Percentiles rank a stretch among this genome's conserved stretches.
Evolutionary conservation across 2,888 invertebrate genomes (phyloP).

Genomic region (Alsophila aescularia): DNA sequence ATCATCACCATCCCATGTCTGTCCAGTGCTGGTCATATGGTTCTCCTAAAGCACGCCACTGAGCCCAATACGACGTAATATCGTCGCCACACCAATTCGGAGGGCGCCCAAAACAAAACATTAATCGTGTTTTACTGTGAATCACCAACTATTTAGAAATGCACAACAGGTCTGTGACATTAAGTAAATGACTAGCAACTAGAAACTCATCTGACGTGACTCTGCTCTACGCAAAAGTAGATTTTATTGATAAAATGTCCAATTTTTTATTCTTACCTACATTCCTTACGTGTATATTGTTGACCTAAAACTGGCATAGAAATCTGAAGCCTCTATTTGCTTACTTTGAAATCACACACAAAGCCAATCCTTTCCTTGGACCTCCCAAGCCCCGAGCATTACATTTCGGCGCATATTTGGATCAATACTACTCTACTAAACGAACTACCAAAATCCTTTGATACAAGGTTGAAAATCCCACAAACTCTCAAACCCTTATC

Average conservation of each 20-base stretch:
- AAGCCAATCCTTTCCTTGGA: slow-evolving; percentile 25
- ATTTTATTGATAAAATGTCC: background rate
- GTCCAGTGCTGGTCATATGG: no score
- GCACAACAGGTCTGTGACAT: no score
- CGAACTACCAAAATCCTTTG: slow-evolving; percentile 30
- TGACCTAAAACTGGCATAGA: slow-evolving; percentile 18
- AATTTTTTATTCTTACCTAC: background rate
- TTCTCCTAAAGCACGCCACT: no score
- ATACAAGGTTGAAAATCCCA: slow-evolving; percentile 42
- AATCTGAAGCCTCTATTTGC: slow-evolving; percentile 20
- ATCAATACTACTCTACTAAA: slow-evolving; percentile 35
- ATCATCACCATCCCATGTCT: no score
- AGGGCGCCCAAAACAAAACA: no score
- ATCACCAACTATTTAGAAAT: no score
- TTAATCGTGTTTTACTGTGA: no score
- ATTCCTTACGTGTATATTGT: slow-evolving; percentile 6
- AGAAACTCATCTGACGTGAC: no score
- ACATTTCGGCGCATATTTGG: slow-evolving; percentile 37
- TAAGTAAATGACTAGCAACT: no score
- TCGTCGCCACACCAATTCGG: no score
- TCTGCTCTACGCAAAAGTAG: background rate
- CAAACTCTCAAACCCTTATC: slow-evolving; percentile 4
- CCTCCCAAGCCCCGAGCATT: slow-evolving; percentile 24
- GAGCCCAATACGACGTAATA: no score
- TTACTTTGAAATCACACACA: slow-evolving; percentile 19